phyloP scores from a whole-genome alignment of 2,113 vertebrate species.

The Gasterosteus nipponicus region DNA sequence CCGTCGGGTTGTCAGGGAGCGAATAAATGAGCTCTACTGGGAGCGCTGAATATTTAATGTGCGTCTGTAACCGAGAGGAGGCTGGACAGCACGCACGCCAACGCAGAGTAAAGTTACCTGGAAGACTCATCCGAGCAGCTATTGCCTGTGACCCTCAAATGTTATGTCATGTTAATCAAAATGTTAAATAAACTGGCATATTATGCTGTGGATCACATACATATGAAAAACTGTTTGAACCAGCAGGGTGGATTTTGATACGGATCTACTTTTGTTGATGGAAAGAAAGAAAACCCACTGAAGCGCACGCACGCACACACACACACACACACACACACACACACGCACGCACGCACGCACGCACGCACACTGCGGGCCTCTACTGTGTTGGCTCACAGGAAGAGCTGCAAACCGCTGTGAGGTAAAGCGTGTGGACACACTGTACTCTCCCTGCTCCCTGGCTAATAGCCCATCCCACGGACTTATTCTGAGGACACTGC shows the following conservation, averaged over 20 bases:
- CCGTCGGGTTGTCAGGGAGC: conserved; percentile 34
- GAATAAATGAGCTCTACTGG: conserved; percentile 56
- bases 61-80: conserved; percentile 55
- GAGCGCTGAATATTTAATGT: conserved; percentile 77
- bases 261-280: neutral
- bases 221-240: neutral
- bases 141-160: conserved; percentile 4
- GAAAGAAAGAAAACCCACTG: neutral
- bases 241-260: neutral
- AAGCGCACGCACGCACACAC: neutral
- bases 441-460: neutral
- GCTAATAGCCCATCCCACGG: neutral
- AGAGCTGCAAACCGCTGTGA: conserved; percentile 32
- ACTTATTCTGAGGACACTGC: conserved; percentile 1
- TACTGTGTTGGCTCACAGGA: conserved; percentile 16
- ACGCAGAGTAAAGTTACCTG: conserved; percentile 59
- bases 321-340: neutral
- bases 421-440: conserved; percentile 28
- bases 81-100: conserved; percentile 9
- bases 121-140: conserved; percentile 41
- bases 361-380: conserved; percentile 4
- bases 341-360: too few species aligned
- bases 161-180: neutral
- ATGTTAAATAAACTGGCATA: neutral
- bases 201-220: neutral